Evolutionary conservation across 2,113 vertebrate species (phyloP).

Genomic region (Murina feae): DNA sequence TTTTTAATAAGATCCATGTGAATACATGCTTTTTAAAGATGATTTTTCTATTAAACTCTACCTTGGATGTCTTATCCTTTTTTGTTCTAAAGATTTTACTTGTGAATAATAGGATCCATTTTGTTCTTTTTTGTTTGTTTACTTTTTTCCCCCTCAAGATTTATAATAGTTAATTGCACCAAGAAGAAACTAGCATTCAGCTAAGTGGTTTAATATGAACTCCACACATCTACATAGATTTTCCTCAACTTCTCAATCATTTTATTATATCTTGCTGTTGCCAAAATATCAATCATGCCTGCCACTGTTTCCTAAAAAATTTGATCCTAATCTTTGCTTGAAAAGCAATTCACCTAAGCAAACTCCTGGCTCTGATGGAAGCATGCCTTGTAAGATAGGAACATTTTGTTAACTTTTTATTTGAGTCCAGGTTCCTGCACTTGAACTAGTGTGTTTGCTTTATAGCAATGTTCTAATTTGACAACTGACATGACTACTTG

Average conservation of each 20-base stretch:
- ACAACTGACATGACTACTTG: neutral
- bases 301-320: constrained; percentile 39
- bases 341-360: constrained; percentile 54
- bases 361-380: neutral
- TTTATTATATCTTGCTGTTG: neutral
- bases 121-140: neutral
- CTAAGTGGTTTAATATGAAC: neutral
- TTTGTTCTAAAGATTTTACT: neutral
- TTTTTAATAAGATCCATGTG: neutral
- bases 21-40: neutral
- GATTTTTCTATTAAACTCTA: neutral
- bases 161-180: neutral
- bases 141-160: constrained; percentile 15
- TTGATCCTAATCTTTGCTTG: constrained; percentile 17
- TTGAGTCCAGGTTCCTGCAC: neutral
- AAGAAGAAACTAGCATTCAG: neutral
- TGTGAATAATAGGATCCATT: neutral
- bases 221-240: neutral
- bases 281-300: constrained; percentile 10
- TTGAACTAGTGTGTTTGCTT: neutral
- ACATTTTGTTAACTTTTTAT: constrained; percentile 43
- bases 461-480: neutral
- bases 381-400: constrained; percentile 26
- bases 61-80: neutral
- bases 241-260: neutral